Base-by-base conservation (phyloP, 2,113 vertebrate species). In the Oenanthe oenanthe region DNA sequence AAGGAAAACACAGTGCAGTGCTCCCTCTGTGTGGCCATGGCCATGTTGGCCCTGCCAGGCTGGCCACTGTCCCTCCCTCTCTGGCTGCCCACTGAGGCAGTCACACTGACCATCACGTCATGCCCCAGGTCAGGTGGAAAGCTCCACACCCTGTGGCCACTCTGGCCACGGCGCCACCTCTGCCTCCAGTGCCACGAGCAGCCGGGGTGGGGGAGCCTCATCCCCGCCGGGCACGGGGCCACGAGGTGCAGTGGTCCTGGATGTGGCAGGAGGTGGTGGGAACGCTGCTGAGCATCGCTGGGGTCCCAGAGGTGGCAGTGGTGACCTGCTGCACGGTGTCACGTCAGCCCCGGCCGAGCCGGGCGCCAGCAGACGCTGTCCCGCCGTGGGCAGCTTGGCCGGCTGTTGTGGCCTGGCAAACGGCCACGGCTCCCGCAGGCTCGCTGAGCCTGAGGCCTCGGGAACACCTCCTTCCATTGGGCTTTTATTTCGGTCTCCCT, bases 271-370 rank as follows among this genome's bases (percentile, higher is more conserved):
- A 88, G 6, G 1, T 1, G 42, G 42, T 28, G 66, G 92, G 80
- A 25, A 13, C 0, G 0, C 2, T 12, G 47, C 90, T 0, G 2
- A 17, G 93, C 2, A 0, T 40, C n/a, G 0, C 56, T 3, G 43
- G 26, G 57, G 42, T 66, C 36, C 61, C 24, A 2, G 32, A 3
- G 58, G 74, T 8, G 50, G 63, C 87, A 34, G 22, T 3, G 5
- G 62, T 3, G 63, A 45, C 45, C n/a, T 45, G 58, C 24, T 4
- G 2, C 42, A 4, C 10, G 20, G 76, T 1, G 2, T 40, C 9
- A 4, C 4, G 4, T 10, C 10, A 4, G 67, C 34, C 28, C 38
- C 0, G 4, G 66, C 34, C 0, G 3, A 50, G 67, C 75, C 2
- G 1, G 56, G 22, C 0, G 6, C 63, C 74, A 31, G 56, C 47